phyloP scores from a whole-genome alignment of 1,140 invertebrate species.

The Tenebrio molitor region DNA sequence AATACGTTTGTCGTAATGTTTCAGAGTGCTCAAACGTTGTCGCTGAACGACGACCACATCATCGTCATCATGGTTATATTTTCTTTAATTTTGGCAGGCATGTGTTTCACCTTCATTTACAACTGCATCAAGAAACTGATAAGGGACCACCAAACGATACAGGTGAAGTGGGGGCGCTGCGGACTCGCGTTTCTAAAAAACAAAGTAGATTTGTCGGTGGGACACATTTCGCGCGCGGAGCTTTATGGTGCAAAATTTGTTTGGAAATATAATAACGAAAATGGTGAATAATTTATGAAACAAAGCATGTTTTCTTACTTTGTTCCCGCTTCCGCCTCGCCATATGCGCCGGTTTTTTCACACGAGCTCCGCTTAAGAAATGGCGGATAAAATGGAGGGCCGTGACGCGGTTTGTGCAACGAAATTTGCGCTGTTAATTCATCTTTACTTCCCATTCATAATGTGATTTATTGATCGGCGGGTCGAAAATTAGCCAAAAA shows the following conservation, averaged over 20 bases:
- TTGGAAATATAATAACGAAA: constrained; percentile 19
- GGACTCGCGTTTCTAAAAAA: too few relatives aligned
- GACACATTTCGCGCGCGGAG: too few relatives aligned
- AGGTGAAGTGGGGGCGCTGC: constrained; percentile 72
- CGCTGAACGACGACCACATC: constrained; percentile 76
- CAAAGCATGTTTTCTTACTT: not conserved
- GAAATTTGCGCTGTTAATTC: too few relatives aligned
- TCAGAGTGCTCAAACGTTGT: constrained; percentile 67
- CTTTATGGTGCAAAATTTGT: constrained; percentile 13
- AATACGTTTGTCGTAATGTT: constrained; percentile 56
- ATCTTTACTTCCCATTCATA: too few relatives aligned
- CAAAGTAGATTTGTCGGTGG: too few relatives aligned
- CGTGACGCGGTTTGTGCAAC: too few relatives aligned
- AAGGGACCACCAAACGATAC: constrained; percentile 86
- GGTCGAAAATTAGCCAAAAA: too few relatives aligned
- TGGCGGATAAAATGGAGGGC: too few relatives aligned
- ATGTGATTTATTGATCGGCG: too few relatives aligned
- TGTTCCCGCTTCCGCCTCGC: not conserved
- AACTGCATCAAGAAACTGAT: constrained; percentile 88
- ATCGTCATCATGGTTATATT: constrained; percentile 92
- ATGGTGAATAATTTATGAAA: constrained; percentile 18
- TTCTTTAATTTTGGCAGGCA: constrained; percentile 86
- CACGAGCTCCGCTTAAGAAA: not conserved
- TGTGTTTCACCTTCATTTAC: constrained; percentile 88
- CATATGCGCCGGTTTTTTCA: constrained; percentile 17